These are phyloP conservation scores for Lacerta agilis DNA, from an alignment of 2,797 vertebrate genomes.

Conservation along the genomic window DNA sequence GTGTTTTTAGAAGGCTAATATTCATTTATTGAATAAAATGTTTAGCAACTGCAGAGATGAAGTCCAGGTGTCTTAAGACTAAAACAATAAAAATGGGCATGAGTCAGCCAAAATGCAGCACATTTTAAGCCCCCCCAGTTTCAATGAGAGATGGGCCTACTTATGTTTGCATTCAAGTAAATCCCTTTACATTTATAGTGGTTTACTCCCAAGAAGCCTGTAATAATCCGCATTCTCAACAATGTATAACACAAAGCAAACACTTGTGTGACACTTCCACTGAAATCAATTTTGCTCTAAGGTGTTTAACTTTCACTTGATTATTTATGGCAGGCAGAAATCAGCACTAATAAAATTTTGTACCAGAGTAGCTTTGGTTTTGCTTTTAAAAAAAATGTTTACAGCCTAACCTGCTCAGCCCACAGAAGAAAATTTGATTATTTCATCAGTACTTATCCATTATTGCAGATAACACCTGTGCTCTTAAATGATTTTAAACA, in stretches of 20 bases:
- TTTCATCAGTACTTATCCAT: neutral
- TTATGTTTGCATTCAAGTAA: neutral
- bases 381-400: neutral
- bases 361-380: neutral
- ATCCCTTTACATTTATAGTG: neutral
- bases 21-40: neutral
- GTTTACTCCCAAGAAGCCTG: neutral
- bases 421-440: neutral
- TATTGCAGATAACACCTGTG: too few species aligned
- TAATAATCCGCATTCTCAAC: neutral
- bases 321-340: neutral
- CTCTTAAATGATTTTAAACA: neutral
- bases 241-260: neutral
- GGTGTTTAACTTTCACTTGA: neutral
- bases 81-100: neutral
- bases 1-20: constrained; percentile 31
- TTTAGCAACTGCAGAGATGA: neutral
- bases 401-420: neutral
- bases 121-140: neutral
- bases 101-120: neutral
- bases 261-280: neutral
- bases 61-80: neutral
- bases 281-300: neutral
- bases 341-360: neutral
- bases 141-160: neutral